Percentiles rank a stretch among this genome's conserved stretches.
Conservation (phyloP, 2,797 vertebrate species). For the Halcyon badia region DNA sequence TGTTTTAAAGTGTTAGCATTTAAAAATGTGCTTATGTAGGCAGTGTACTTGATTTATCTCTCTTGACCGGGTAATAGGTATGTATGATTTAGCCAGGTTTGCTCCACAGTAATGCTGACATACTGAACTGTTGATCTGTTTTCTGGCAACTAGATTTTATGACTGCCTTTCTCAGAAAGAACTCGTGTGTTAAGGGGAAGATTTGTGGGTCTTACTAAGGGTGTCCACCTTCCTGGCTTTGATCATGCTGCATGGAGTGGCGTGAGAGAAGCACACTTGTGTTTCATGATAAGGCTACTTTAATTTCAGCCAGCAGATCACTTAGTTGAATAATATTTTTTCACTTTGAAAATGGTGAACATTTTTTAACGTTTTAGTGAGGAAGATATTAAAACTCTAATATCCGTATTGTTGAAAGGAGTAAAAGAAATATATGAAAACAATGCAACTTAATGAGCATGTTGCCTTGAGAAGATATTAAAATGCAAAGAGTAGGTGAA, state of each 20-base stretch:
- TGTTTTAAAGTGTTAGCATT: neutral
- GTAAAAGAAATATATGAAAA: neutral
- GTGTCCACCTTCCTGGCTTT: neutral
- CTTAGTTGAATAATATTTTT: neutral
- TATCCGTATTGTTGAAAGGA: neutral
- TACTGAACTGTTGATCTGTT: neutral
- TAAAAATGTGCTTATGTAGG: neutral
- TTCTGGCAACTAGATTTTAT: neutral
- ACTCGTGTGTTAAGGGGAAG: neutral
- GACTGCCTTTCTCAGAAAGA: neutral
- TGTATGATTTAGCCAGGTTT: neutral
- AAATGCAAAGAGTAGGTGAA: neutral
- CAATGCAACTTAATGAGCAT: neutral
- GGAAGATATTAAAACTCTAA: neutral
- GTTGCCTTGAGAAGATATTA: neutral
- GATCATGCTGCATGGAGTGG: accelerated
- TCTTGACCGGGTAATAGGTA: neutral
- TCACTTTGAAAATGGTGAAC: neutral
- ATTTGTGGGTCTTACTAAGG: neutral
- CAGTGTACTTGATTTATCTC: neutral
- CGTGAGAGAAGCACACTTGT: neutral
- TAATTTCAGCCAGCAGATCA: neutral
- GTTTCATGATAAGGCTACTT: neutral
- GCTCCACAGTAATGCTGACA: neutral
- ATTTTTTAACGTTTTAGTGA: neutral